Percentiles rank a stretch among this genome's conserved stretches.
These are phyloP conservation scores for Synergus japonicus DNA, from an alignment of 2,888 invertebrate species.

Conservation along the genomic window DNA sequence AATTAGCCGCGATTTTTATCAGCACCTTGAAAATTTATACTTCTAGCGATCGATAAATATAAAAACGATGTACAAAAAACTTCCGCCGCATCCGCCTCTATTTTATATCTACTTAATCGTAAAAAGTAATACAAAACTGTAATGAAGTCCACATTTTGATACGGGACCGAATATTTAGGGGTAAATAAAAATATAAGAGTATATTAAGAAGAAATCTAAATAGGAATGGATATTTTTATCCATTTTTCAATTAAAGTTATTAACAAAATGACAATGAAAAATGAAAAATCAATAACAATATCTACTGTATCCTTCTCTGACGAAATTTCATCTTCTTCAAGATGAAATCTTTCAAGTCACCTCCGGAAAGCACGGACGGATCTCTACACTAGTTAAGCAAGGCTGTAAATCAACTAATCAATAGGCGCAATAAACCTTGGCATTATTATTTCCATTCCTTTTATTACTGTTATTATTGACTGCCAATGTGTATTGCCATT, in stretches of 20 bases:
- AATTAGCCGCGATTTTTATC: constrained; percentile 41
- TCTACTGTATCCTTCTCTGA: neutral
- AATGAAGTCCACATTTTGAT: neutral
- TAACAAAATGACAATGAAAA: neutral
- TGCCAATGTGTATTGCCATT: neutral
- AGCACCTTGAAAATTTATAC: constrained; percentile 30
- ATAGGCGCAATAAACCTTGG: constrained; percentile 38
- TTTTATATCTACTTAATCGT: neutral
- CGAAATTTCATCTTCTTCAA: constrained; percentile 1
- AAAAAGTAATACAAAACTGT: neutral
- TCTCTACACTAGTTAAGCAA: constrained; percentile 24
- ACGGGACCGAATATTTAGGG: neutral
- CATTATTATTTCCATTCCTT: constrained; percentile 28
- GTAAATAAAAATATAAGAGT: neutral
- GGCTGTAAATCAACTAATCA: constrained; percentile 37
- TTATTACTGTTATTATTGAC: constrained; percentile 8
- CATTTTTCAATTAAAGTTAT: neutral
- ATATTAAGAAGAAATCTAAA: neutral
- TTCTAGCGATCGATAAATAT: constrained; percentile 35
- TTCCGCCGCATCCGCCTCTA: neutral
- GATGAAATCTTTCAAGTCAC: constrained; percentile 25
- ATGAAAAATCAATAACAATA: neutral
- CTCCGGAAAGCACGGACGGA: neutral
- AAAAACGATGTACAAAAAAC: neutral
- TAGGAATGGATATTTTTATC: neutral